Conservation (phyloP, 2,113 vertebrate species). For the Alaudala cheleensis region DNA sequence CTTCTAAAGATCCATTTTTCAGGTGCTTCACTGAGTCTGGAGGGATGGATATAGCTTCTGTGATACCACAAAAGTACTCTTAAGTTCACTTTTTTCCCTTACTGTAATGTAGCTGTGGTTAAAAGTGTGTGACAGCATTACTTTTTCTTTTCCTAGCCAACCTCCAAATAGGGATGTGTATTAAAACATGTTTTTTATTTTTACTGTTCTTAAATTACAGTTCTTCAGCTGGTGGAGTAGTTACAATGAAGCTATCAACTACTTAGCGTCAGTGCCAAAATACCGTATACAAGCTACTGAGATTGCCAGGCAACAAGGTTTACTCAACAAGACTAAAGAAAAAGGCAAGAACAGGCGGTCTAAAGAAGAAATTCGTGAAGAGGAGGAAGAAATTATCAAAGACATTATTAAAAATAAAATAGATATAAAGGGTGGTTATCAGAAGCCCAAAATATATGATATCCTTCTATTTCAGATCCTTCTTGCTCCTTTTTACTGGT, state of each 20-base stretch:
- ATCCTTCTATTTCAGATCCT: conserved; percentile 92
- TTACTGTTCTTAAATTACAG: conserved; percentile 73
- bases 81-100: neutral
- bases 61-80: neutral
- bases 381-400: conserved; percentile 94
- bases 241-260: conserved; percentile 96
- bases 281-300: conserved; percentile 94
- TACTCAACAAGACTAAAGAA: conserved; percentile 90
- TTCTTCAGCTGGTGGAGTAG: conserved; percentile 99
- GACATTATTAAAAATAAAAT: conserved; percentile 98
- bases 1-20: neutral
- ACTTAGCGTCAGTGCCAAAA: conserved; percentile 92
- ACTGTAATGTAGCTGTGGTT: neutral
- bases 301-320: conserved; percentile 93
- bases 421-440: conserved; percentile 97
- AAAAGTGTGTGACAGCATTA: neutral
- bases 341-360: conserved; percentile 91
- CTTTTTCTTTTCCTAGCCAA: neutral
- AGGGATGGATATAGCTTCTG: neutral
- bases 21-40: neutral
- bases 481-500: conserved; percentile 86
- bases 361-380: conserved; percentile 94
- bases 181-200: neutral
- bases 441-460: conserved; percentile 91
- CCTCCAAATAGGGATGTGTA: neutral